Conservation (phyloP, 2,888 invertebrate genomes). For the Neoitamus cyanurus region DNA sequence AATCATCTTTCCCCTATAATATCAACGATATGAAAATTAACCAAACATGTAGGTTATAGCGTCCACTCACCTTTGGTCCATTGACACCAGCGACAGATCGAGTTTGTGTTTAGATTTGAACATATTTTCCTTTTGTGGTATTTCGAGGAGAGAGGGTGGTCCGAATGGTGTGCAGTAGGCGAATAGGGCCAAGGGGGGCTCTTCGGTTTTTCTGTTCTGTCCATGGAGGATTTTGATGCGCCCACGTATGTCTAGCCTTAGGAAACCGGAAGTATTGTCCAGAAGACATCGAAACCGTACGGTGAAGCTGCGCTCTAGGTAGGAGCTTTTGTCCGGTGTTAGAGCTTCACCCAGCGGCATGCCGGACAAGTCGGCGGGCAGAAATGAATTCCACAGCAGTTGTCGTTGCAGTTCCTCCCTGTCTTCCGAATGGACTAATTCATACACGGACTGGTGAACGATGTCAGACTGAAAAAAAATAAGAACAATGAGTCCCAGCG, state of each 20-base stretch:
- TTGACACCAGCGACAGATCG: constrained; percentile 94
- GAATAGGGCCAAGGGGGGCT: constrained; percentile 93
- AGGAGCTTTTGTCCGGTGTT: constrained; percentile 87
- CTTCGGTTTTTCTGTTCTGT: constrained; percentile 93
- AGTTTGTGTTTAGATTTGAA: constrained; percentile 99
- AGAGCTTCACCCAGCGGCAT: constrained; percentile 89
- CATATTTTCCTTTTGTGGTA: constrained; percentile 98
- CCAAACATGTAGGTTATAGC: too few species aligned
- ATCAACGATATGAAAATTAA: too few species aligned
- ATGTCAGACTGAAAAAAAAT: constrained; percentile 89
- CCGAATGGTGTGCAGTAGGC: constrained; percentile 99
- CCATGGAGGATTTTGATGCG: constrained; percentile 96
- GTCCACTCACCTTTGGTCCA: constrained; percentile 86
- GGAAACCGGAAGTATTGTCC: constrained; percentile 99
- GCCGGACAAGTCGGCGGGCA: constrained; percentile 72
- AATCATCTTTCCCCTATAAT: constrained; percentile 95
- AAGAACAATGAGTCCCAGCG: constrained; percentile 44
- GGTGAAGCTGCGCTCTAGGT: constrained; percentile 96
- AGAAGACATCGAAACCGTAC: constrained; percentile 98
- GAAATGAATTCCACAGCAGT: constrained; percentile 93
- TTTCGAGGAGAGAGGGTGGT: constrained; percentile 95
- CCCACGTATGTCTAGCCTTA: constrained; percentile 97
- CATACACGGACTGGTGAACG: constrained; percentile 99
- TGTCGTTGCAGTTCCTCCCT: constrained; percentile 96
- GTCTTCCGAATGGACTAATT: constrained; percentile 98